Conservation (phyloP, 2,888 invertebrate genomes). For the Steinernema scapterisci region DNA sequence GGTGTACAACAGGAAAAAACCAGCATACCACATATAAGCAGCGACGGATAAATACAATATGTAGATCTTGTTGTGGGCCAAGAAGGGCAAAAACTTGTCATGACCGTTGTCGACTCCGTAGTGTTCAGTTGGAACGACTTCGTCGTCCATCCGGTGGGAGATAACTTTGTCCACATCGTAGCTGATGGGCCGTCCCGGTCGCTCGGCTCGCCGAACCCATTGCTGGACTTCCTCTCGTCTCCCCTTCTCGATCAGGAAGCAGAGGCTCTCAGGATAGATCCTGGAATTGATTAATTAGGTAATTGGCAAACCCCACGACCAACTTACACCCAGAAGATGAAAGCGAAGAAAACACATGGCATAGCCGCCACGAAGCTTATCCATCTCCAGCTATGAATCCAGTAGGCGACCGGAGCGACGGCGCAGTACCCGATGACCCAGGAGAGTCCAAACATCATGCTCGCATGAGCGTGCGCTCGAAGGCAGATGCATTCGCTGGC, state of each 20-base stretch:
- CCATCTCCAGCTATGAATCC: constrained; percentile 36
- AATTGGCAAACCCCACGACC: too few relatives aligned
- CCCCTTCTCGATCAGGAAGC: constrained; percentile 37
- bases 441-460: constrained; percentile 37
- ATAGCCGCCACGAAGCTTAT: constrained; percentile 26
- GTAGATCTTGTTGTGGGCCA: constrained; percentile 33
- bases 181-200: constrained; percentile 19
- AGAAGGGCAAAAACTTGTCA: constrained; percentile 26
- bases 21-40: constrained; percentile 34
- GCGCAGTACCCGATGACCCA: constrained; percentile 41
- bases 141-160: neutral
- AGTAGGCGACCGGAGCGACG: constrained; percentile 34
- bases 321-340: constrained; percentile 36
- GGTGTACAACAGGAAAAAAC: neutral
- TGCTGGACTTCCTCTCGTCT: constrained; percentile 6
- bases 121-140: neutral
- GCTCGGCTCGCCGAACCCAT: constrained; percentile 29
- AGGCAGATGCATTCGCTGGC: constrained; percentile 37
- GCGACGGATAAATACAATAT: constrained; percentile 30
- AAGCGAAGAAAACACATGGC: constrained; percentile 28
- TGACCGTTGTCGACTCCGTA: neutral
- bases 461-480: constrained; percentile 25
- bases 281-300: neutral
- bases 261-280: constrained; percentile 38
- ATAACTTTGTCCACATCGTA: constrained; percentile 31